A percentile compares a stretch with the other conserved stretches of the same genome.
phyloP scores from a whole-genome alignment of 2,797 vertebrate genomes.

The Anas acuta region DNA sequence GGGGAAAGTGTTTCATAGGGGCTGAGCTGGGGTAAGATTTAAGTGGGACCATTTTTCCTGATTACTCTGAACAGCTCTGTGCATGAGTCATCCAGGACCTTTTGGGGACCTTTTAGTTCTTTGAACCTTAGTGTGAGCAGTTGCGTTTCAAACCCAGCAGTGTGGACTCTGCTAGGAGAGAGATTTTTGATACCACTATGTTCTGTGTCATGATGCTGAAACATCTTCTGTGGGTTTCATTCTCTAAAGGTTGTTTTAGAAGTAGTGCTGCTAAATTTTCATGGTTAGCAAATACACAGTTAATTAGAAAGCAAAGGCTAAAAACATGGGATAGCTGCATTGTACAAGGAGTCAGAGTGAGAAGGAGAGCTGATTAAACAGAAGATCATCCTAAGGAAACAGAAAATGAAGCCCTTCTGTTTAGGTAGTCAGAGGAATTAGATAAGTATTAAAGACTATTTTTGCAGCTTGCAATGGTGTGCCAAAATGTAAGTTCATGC shows the following conservation, averaged over 20 bases:
- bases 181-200: not conserved
- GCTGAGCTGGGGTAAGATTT: not conserved
- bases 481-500: not conserved
- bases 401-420: not conserved
- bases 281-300: too few relatives aligned
- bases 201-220: not conserved
- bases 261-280: not conserved
- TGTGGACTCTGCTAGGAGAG: not conserved
- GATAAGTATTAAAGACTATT: not conserved
- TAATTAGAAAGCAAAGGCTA: not conserved
- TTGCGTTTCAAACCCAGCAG: not conserved
- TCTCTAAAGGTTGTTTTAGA: not conserved
- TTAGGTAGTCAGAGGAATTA: not conserved
- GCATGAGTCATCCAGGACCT: not conserved
- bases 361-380: not conserved
- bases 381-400: not conserved
- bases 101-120: too few relatives aligned
- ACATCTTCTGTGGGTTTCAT: not conserved
- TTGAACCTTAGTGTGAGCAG: not conserved
- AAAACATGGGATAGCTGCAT: not conserved
- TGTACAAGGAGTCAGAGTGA: not conserved
- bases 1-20: not conserved
- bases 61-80: not conserved
- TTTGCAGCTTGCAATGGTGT: not conserved
- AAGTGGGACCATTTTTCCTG: not conserved